Evolutionary conservation across 2,888 invertebrate species (phyloP).

Genomic region (Polydesmus complanatus): DNA sequence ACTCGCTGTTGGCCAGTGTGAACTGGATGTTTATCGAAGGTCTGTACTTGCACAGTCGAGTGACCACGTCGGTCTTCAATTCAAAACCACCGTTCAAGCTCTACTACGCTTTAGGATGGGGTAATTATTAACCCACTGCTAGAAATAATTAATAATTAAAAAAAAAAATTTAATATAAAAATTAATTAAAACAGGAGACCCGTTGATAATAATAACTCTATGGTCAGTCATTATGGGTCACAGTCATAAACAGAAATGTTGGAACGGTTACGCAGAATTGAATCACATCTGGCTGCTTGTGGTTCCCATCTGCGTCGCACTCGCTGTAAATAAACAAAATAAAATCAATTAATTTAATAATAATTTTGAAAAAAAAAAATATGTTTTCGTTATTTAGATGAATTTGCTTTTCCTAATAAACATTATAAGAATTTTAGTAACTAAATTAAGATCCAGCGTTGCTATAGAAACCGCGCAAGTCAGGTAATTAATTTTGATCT

Average conservation of each 20-base stretch:
- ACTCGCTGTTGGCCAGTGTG: slow-evolving; percentile 40
- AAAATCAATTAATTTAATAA: no score
- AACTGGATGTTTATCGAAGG: slow-evolving; percentile 47
- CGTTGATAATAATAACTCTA: slow-evolving; percentile 31
- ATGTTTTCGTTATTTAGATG: slow-evolving; percentile 20
- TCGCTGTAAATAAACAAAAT: slow-evolving; percentile 28
- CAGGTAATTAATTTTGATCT: slow-evolving; percentile 14
- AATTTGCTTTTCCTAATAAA: slow-evolving; percentile 24
- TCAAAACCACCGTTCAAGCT: slow-evolving; percentile 39
- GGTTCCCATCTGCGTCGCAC: slow-evolving; percentile 29
- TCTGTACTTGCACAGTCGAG: slow-evolving; percentile 33
- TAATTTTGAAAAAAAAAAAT: no score
- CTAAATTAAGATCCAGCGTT: slow-evolving; percentile 17
- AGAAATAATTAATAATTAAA: not conserved
- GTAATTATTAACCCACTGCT: slow-evolving; percentile 27
- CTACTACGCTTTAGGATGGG: slow-evolving; percentile 43
- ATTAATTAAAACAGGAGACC: slow-evolving; percentile 29
- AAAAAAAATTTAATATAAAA: not conserved
- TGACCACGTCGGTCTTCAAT: slow-evolving; percentile 42
- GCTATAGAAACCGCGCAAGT: slow-evolving; percentile 19
- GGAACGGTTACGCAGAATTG: slow-evolving; percentile 27
- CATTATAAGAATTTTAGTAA: slow-evolving; percentile 20
- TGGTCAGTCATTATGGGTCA: slow-evolving; percentile 33
- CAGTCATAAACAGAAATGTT: slow-evolving; percentile 24
- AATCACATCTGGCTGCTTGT: slow-evolving; percentile 28